phyloP scores from a whole-genome alignment of 2,113 vertebrate genomes.

The Sinocyclocheilus rhinocerous region DNA sequence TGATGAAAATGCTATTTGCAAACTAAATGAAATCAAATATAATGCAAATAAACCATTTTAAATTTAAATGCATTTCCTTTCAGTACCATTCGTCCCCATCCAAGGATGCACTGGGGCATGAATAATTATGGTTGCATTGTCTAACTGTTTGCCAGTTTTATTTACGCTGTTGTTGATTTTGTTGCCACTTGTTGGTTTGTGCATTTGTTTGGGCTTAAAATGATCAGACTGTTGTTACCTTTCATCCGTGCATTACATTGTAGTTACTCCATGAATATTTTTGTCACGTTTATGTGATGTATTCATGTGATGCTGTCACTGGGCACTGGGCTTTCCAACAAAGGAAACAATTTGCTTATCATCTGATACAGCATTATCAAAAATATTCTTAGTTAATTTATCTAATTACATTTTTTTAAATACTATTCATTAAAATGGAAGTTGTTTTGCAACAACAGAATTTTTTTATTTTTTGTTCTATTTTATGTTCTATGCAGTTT shows the following conservation, averaged over 20 bases:
- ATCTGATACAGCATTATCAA: not conserved
- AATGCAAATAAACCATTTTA: constrained; percentile 5
- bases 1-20: not conserved
- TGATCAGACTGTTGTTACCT: not conserved
- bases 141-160: not conserved
- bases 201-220: too few species aligned
- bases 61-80: not conserved
- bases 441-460: not conserved
- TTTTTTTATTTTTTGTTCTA: too few species aligned
- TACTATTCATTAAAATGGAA: not conserved
- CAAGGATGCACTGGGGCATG: not conserved
- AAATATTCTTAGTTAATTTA: not conserved
- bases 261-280: not conserved
- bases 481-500: not conserved
- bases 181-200: not conserved
- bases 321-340: not conserved
- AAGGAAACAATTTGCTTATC: not conserved
- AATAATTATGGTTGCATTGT: not conserved
- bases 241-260: not conserved
- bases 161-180: not conserved
- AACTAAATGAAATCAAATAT: too few species aligned
- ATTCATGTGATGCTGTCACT: not conserved
- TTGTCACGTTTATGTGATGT: not conserved
- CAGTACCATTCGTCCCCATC: not conserved
- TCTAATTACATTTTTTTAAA: not conserved